Percentiles rank a stretch among this genome's conserved stretches.
These are phyloP conservation scores for Crypturellus undulatus DNA, from an alignment of 2,113 vertebrate species.

Conservation along the genomic window DNA sequence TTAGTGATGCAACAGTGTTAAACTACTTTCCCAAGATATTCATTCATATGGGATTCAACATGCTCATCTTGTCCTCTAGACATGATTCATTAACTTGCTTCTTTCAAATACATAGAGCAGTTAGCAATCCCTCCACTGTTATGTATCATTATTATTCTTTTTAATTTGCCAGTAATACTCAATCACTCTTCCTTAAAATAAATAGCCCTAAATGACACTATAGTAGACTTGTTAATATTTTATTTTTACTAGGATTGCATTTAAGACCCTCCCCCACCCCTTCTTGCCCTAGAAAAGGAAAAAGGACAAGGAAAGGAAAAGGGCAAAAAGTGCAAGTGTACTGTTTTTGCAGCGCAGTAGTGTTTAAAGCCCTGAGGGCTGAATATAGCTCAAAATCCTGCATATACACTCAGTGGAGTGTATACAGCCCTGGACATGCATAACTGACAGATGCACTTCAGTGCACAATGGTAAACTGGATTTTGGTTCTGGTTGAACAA, in stretches of 20 bases:
- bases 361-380: background rate
- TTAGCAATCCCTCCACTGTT: background rate
- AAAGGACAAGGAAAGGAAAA: background rate
- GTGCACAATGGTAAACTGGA: background rate
- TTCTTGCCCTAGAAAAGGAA: background rate
- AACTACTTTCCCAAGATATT: background rate
- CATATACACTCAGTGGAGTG: background rate
- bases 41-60: background rate
- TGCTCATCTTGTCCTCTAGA: background rate
- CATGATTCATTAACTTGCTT: constrained; percentile 28
- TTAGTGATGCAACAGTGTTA: background rate
- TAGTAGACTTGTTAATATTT: constrained; percentile 3
- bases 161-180: constrained; percentile 15
- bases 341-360: background rate
- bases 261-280: background rate
- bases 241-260: background rate
- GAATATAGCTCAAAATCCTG: background rate
- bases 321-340: rapidly evolving
- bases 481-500: background rate
- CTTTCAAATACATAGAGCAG: background rate
- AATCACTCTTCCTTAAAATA: constrained; percentile 7
- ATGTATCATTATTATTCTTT: constrained; percentile 19
- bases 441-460: background rate
- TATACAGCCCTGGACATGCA: background rate
- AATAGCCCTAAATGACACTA: background rate